Evolutionary conservation across 2,797 vertebrate species (phyloP).

Genomic region (Hyperoplus immaculatus): DNA sequence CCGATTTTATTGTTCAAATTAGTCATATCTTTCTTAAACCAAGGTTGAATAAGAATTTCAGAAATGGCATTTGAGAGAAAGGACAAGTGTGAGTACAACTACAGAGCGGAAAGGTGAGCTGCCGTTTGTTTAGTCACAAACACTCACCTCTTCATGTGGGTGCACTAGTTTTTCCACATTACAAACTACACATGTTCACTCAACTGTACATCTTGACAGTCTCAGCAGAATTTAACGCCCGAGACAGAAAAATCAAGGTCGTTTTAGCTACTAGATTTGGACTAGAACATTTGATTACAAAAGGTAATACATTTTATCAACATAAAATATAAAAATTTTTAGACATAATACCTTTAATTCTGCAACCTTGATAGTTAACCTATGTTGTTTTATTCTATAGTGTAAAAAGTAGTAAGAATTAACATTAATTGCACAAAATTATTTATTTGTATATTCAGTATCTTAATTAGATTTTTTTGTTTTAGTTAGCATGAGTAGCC

Average conservation of each 20-base stretch:
- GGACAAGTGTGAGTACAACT: too few relatives aligned
- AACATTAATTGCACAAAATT: conserved; percentile 38
- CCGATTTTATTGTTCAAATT: background rate
- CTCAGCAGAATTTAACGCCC: conserved; percentile 17
- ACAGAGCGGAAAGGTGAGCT: background rate
- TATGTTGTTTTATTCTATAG: background rate
- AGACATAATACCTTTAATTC: conserved; percentile 13
- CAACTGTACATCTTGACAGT: background rate
- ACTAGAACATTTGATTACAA: too few relatives aligned
- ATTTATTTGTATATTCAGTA: background rate
- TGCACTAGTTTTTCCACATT: background rate
- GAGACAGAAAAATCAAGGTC: background rate
- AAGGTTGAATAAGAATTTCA: too few relatives aligned
- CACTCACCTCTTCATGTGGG: conserved; percentile 18
- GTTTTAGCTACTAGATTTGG: background rate
- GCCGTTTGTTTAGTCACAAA: conserved; percentile 17
- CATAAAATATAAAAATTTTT: conserved; percentile 18
- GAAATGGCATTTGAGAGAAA: background rate
- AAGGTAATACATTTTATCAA: too few relatives aligned
- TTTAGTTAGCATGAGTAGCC: background rate
- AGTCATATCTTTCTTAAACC: background rate
- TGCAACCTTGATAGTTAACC: background rate
- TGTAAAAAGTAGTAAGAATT: conserved; percentile 33
- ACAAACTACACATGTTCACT: conserved; percentile 24
- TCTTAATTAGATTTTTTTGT: background rate